These are phyloP conservation scores for Clupea harengus DNA, from an alignment of 2,113 vertebrate genomes.

Conservation along the genomic window DNA sequence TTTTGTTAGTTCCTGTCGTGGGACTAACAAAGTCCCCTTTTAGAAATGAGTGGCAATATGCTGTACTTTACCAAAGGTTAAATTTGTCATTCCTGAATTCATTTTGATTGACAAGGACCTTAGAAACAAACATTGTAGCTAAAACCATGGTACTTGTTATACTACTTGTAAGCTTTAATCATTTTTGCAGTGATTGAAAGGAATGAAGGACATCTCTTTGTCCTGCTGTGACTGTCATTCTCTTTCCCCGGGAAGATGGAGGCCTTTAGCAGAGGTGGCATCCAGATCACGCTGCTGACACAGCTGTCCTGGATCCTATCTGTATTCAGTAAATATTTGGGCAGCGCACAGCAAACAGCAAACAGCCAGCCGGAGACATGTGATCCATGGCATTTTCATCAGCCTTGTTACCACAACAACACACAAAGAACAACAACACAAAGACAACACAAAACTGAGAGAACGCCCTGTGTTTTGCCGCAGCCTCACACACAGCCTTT, in stretches of 20 bases:
- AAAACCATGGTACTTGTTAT: background rate
- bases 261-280: background rate
- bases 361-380: background rate
- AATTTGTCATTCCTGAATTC: background rate
- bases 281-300: constrained; percentile 8
- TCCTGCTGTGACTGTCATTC: background rate
- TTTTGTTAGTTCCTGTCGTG: background rate
- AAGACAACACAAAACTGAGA: background rate
- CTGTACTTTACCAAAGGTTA: background rate
- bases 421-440: background rate
- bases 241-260: background rate
- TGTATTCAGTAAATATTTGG: constrained; percentile 11
- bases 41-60: background rate
- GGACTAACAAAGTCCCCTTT: background rate
- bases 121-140: background rate
- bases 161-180: background rate
- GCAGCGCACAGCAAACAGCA: background rate
- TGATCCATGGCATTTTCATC: background rate
- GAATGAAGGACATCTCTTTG: background rate
- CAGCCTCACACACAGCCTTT: background rate
- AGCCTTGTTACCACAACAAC: background rate
- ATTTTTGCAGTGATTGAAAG: background rate
- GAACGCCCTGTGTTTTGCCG: background rate
- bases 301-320: background rate
- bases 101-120: background rate